Conservation (phyloP, 2,113 vertebrate genomes). For the Rattus rattus region DNA sequence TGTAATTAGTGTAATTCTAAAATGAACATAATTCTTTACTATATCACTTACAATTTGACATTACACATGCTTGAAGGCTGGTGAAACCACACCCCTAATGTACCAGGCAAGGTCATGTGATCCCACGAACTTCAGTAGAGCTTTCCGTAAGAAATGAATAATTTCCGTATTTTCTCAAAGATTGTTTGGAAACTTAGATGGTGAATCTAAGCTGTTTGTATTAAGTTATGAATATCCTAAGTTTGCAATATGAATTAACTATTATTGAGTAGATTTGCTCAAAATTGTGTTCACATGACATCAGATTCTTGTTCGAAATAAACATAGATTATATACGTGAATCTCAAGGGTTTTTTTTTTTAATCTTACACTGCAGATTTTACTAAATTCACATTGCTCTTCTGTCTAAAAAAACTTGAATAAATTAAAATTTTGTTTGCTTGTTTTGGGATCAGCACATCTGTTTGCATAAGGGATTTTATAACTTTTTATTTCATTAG, state of each 20-base stretch:
- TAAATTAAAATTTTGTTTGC: not conserved
- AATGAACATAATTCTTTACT: conserved; percentile 1
- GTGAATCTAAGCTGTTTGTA: conserved; percentile 19
- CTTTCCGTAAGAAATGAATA: conserved; percentile 23
- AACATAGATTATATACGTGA: not conserved
- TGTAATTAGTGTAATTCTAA: not conserved
- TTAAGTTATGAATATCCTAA: not conserved
- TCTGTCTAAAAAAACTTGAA: not conserved
- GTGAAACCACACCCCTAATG: not conserved
- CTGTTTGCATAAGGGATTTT: not conserved
- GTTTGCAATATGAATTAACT: not conserved
- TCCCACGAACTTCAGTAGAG: not conserved
- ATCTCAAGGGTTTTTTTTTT: not conserved
- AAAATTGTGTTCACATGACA: not conserved
- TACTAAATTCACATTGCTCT: not conserved
- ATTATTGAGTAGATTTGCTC: conserved; percentile 21
- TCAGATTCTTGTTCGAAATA: not conserved
- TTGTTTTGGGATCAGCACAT: not conserved
- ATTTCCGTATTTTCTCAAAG: not conserved
- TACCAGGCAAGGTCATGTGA: not conserved
- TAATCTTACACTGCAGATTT: not conserved
- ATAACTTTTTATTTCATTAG: not conserved
- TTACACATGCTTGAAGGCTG: not conserved
- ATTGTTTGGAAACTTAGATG: not conserved
- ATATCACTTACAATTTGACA: not conserved